These are phyloP conservation scores for Lamprologus callipterus DNA, from an alignment of 2,113 vertebrate genomes.

Conservation along the genomic window DNA sequence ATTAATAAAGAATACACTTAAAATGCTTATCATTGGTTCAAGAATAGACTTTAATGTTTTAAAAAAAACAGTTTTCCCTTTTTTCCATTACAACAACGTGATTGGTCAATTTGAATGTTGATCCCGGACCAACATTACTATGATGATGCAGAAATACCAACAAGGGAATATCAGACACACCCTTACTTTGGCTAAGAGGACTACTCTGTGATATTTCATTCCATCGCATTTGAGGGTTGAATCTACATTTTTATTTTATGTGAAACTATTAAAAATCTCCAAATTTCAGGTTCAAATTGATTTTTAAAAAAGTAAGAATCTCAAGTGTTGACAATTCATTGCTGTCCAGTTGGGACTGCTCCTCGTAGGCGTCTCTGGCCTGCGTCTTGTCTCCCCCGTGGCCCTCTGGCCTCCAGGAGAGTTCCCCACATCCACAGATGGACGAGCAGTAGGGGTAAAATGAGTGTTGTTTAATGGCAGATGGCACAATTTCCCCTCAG, in stretches of 20 bases:
- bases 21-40: not conserved
- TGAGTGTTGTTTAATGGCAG: constrained; percentile 51
- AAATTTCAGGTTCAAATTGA: not conserved
- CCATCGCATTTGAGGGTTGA: accelerated
- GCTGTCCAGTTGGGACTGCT: not conserved
- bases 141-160: not conserved
- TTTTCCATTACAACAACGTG: not conserved
- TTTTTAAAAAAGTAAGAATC: not conserved
- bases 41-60: accelerated
- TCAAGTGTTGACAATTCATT: not conserved
- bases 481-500: constrained; percentile 52
- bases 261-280: not conserved
- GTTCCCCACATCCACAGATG: constrained; percentile 49
- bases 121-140: accelerated
- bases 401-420: not conserved
- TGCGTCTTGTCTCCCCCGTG: not conserved
- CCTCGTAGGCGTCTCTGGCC: not conserved
- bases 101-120: not conserved
- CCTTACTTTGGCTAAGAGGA: not conserved
- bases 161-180: not conserved
- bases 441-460: constrained; percentile 51
- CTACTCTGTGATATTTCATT: too few relatives aligned
- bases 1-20: not conserved
- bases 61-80: not conserved
- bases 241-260: not conserved